Conservation (phyloP, 2,113 vertebrate genomes). For the Clarias magur region DNA sequence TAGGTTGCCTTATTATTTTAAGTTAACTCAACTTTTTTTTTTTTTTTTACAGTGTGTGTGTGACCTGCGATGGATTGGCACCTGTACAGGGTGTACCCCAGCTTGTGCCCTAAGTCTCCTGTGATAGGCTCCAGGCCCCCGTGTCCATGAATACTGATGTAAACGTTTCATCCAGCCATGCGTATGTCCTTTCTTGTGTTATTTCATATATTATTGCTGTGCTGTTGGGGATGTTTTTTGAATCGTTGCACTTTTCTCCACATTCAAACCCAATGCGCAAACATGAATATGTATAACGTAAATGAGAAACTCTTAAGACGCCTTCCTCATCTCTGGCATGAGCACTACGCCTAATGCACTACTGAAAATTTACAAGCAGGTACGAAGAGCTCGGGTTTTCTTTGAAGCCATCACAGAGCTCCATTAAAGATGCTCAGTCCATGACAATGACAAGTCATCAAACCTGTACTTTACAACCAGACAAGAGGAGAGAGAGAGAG, state of each 20-base stretch:
- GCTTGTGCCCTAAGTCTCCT: too few species aligned
- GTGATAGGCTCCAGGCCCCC: too few species aligned
- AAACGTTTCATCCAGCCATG: neutral
- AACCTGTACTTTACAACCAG: conserved; percentile 32
- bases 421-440: conserved; percentile 49
- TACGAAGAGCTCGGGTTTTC: conserved; percentile 7
- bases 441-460: conserved; percentile 47
- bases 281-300: neutral
- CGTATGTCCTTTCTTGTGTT: neutral
- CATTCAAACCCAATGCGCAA: neutral
- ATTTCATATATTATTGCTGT: neutral
- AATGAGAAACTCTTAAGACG: neutral
- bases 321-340: neutral
- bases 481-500: conserved; percentile 6
- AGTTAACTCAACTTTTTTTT: too few species aligned
- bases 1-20: too few species aligned
- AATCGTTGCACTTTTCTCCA: neutral
- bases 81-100: too few species aligned
- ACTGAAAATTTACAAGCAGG: neutral
- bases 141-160: neutral
- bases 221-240: neutral
- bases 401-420: conserved; percentile 47
- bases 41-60: too few species aligned
- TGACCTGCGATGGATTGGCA: too few species aligned
- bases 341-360: conserved; percentile 2